phyloP scores from a whole-genome alignment of 1,140 invertebrate species.

The Semibalanus balanoides region DNA sequence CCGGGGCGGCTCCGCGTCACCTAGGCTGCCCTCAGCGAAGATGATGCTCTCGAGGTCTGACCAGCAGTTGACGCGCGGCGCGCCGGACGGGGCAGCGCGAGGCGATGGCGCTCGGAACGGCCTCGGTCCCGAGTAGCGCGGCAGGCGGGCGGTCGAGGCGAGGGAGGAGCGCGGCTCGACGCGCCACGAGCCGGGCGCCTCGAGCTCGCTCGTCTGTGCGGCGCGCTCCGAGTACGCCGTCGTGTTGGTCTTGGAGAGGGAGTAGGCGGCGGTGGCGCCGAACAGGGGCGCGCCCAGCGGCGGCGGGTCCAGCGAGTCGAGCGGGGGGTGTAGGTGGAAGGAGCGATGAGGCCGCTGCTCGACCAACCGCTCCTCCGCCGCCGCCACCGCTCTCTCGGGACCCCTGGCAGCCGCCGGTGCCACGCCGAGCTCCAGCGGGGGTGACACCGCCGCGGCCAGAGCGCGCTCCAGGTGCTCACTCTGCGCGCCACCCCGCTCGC shows the following conservation, averaged over 20 bases:
- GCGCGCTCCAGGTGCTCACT: neutral
- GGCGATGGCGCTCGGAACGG: neutral
- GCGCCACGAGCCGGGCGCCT: neutral
- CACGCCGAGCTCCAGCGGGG: too few relatives aligned
- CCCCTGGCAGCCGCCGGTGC: too few relatives aligned
- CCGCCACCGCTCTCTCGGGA: too few relatives aligned
- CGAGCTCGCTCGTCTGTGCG: neutral
- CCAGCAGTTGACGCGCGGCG: conserved; percentile 16
- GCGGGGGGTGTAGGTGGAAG: neutral
- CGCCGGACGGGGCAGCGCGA: neutral
- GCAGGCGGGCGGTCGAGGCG: neutral
- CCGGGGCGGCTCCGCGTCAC: conserved; percentile 9
- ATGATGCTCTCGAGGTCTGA: conserved; percentile 27
- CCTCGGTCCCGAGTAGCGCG: neutral
- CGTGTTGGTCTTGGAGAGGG: conserved; percentile 1
- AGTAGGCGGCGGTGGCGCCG: neutral
- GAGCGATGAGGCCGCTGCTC: too few relatives aligned
- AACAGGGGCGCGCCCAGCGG: conserved; percentile 11
- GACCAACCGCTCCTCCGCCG: too few relatives aligned
- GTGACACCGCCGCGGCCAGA: neutral
- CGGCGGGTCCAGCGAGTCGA: neutral
- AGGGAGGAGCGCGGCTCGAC: neutral
- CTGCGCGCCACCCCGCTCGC: neutral
- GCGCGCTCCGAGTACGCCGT: conserved; percentile 10
- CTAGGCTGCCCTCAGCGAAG: conserved; percentile 22